phyloP scores from a whole-genome alignment of 2,113 vertebrate species.

The Otocyon megalotis region DNA sequence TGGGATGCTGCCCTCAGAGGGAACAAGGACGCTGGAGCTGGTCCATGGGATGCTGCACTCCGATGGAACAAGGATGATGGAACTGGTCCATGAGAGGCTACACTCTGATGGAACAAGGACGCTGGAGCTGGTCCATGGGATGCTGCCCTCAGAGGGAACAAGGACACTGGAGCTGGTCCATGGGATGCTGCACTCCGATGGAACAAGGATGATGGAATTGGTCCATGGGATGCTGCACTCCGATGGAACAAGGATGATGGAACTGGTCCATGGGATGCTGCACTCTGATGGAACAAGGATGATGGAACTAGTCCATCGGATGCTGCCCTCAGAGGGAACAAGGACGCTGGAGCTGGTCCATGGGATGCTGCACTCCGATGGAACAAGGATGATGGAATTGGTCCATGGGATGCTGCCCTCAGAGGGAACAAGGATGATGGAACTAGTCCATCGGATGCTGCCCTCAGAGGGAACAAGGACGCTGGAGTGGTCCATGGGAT shows the following conservation, averaged over 20 bases:
- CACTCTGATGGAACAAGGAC: accelerated
- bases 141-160: no score
- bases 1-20: no score
- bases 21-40: no score
- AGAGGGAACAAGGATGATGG: accelerated
- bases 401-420: accelerated
- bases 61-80: not conserved
- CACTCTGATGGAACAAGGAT: not conserved
- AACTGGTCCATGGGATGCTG: accelerated
- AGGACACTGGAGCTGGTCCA: not conserved
- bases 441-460: accelerated
- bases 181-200: accelerated
- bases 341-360: accelerated
- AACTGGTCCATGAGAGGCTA: accelerated
- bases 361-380: not conserved
- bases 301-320: accelerated
- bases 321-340: accelerated
- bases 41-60: not conserved
- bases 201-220: accelerated
- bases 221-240: not conserved
- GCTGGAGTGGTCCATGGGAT: not conserved
- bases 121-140: accelerated
- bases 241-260: accelerated
- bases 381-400: accelerated
- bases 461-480: accelerated